phyloP scores from a whole-genome alignment of 1,140 invertebrate species.

The Telenomus remus region DNA sequence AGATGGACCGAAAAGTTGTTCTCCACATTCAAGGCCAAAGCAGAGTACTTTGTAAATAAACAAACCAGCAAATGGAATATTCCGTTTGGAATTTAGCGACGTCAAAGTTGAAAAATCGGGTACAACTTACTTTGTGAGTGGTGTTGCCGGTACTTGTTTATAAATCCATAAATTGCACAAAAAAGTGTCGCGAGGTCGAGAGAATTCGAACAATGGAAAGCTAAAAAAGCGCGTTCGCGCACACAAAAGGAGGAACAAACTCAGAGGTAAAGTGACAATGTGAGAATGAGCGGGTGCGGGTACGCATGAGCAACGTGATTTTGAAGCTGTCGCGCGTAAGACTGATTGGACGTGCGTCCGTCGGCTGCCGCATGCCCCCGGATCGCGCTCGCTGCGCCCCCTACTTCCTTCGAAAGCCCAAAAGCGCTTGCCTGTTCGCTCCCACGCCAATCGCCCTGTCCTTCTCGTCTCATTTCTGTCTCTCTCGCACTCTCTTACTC shows the following conservation, averaged over 20 bases:
- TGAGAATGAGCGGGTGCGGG: constrained; percentile 23
- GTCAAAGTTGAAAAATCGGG: background rate
- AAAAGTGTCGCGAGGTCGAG: background rate
- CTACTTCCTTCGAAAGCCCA: constrained; percentile 39
- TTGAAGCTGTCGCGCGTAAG: constrained; percentile 45
- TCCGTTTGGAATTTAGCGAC: constrained; percentile 2
- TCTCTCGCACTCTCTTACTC: background rate
- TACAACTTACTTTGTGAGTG: constrained; percentile 33
- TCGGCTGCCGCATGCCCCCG: constrained; percentile 40
- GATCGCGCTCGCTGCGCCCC: constrained; percentile 32
- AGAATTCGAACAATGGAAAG: constrained; percentile 8
- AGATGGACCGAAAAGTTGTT: no score
- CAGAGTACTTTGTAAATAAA: no score
- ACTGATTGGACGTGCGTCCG: constrained; percentile 42
- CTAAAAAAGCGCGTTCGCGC: background rate
- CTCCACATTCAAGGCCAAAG: no score
- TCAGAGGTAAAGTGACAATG: constrained; percentile 4
- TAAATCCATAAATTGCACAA: constrained; percentile 24
- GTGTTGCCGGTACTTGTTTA: constrained; percentile 10
- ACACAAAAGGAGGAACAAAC: constrained; percentile 5
- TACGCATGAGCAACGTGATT: constrained; percentile 42
- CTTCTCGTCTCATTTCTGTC: background rate
- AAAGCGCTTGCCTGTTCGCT: constrained; percentile 25
- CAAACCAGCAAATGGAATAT: constrained; percentile 12
- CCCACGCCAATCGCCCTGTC: background rate